Conservation (phyloP, 2,797 vertebrate genomes). For the Enteromius argenteus region DNA sequence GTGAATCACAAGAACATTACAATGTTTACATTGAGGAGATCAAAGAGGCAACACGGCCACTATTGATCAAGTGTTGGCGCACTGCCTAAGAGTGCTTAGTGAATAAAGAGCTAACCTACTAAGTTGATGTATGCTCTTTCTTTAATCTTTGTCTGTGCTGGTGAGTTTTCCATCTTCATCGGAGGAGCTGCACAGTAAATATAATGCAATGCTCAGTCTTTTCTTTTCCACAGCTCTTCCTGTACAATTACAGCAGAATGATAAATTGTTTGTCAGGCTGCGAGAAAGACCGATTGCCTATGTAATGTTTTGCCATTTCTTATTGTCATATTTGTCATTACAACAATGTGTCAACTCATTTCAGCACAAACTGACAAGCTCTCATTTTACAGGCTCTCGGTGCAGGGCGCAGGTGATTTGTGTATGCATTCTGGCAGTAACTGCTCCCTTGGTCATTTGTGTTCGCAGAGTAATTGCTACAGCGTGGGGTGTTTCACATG, state of each 20-base stretch:
- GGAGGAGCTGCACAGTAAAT: slow-evolving; percentile 12
- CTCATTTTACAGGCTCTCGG: slow-evolving; percentile 49
- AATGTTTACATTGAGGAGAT: slow-evolving; percentile 48
- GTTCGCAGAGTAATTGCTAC: slow-evolving; percentile 41
- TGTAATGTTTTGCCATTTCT: slow-evolving; percentile 53
- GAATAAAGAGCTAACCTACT: slow-evolving; percentile 30
- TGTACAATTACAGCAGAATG: slow-evolving; percentile 31
- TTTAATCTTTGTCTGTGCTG: slow-evolving; percentile 26
- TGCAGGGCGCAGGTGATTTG: slow-evolving; percentile 53
- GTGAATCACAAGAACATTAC: slow-evolving; percentile 54
- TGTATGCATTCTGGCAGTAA: slow-evolving; percentile 50
- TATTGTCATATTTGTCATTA: slow-evolving; percentile 57
- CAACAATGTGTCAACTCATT: slow-evolving; percentile 54
- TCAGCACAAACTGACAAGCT: slow-evolving; percentile 50
- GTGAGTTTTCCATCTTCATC: slow-evolving; percentile 50
- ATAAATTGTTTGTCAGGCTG: slow-evolving; percentile 47
- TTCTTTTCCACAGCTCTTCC: slow-evolving; percentile 20
- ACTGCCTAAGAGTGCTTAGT: slow-evolving; percentile 13
- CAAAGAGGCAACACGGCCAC: slow-evolving; percentile 22
- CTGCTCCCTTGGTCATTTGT: slow-evolving; percentile 52
- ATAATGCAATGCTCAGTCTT: not conserved
- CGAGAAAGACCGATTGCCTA: slow-evolving; percentile 50
- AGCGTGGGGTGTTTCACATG: slow-evolving; percentile 33
- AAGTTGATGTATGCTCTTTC: slow-evolving; percentile 28
- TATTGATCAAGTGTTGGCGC: slow-evolving; percentile 48